Conservation (phyloP, 2,797 vertebrate genomes). For the Artibeus jamaicensis region DNA sequence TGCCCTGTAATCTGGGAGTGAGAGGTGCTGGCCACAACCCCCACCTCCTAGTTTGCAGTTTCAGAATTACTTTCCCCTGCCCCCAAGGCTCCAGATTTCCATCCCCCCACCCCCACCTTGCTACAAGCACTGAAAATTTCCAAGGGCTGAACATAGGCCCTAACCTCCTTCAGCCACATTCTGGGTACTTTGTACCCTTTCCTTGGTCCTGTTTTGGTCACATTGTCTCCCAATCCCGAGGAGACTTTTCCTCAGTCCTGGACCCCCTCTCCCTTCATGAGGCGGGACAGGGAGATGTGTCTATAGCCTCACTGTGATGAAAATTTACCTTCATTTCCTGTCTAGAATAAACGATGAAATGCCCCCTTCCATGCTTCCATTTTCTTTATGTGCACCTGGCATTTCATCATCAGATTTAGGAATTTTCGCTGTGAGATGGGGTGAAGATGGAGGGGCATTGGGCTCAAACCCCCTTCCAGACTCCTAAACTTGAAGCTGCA, state of each 20-base stretch:
- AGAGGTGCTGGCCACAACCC: not conserved
- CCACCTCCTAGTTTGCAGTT: not conserved
- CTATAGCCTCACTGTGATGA: not conserved
- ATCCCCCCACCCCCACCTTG: not conserved
- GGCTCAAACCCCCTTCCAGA: not conserved
- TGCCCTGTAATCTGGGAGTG: not conserved
- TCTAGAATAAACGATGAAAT: slow-evolving; percentile 46
- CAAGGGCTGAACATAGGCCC: not conserved
- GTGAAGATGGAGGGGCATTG: not conserved
- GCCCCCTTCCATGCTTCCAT: not conserved
- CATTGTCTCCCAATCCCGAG: not conserved
- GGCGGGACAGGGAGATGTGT: not conserved
- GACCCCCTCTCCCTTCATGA: not conserved
- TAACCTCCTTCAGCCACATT: not conserved
- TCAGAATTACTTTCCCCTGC: not conserved
- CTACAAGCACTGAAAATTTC: not conserved
- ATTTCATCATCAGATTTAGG: not conserved
- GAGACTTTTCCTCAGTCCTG: not conserved
- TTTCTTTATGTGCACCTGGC: not conserved
- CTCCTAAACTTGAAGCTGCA: not conserved
- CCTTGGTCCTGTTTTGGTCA: not conserved
- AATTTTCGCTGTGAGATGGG: not conserved
- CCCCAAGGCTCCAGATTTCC: not conserved
- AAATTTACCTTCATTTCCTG: not conserved
- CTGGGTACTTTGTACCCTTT: not conserved